Percentiles rank a stretch among this genome's conserved stretches.
Evolutionary conservation across 92 coral and sea anemone species (phyloP).

Genomic region (Zoanthus sociatus): DNA sequence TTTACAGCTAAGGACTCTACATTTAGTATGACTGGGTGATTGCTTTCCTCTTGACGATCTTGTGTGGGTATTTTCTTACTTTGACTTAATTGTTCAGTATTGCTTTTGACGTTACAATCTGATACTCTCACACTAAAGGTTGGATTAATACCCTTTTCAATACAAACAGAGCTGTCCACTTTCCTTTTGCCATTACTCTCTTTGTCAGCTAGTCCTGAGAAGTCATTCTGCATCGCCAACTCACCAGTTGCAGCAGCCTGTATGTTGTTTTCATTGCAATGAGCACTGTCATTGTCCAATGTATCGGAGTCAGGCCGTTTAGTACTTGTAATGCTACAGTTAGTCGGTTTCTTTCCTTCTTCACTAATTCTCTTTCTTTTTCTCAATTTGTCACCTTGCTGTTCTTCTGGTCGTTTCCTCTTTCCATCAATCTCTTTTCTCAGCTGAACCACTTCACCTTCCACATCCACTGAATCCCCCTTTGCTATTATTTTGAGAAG

Average conservation of each 20-base stretch:
- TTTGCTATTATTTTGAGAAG: conserved; percentile 31
- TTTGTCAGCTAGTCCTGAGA: neutral
- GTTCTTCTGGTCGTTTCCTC: conserved; percentile 13
- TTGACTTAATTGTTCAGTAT: neutral
- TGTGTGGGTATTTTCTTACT: neutral
- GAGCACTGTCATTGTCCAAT: neutral
- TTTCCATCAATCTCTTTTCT: conserved; percentile 10
- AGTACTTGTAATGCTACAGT: neutral
- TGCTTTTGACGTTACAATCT: neutral
- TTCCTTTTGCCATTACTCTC: neutral
- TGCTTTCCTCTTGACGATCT: neutral
- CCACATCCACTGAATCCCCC: neutral
- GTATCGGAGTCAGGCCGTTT: neutral
- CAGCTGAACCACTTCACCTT: neutral
- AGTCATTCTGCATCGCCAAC: neutral
- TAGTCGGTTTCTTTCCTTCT: neutral
- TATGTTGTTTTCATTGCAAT: neutral
- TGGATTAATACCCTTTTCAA: neutral
- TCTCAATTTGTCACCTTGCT: neutral
- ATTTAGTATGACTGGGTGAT: neutral
- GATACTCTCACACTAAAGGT: neutral
- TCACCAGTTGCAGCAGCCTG: neutral
- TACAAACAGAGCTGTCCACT: neutral
- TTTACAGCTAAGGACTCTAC: no score
- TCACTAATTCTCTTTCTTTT: conserved; percentile 15